Conservation (phyloP, 2,797 vertebrate species). For the Silurus lanzhouensis region DNA sequence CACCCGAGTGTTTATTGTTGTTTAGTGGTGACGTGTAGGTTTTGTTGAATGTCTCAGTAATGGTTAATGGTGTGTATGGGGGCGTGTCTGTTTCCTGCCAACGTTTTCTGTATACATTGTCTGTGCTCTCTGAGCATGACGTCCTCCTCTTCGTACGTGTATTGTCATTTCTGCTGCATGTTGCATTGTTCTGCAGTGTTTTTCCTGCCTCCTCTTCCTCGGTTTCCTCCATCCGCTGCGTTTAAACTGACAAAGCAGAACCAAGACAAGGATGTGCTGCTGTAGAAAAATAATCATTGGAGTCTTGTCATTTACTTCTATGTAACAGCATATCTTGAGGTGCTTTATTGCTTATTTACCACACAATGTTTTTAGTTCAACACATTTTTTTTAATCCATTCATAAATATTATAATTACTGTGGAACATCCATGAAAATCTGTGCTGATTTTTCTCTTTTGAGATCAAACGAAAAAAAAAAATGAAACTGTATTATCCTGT, state of each 20-base stretch:
- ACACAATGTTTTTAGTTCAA: neutral
- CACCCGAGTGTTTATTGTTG: neutral
- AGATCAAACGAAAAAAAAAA: neutral
- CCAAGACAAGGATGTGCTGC: neutral
- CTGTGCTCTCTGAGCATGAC: neutral
- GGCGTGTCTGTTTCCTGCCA: neutral
- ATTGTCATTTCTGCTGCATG: conserved; percentile 28
- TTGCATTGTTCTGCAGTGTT: conserved; percentile 57
- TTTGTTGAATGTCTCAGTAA: neutral
- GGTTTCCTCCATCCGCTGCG: conserved; percentile 34
- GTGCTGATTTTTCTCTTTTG: neutral
- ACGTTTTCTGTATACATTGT: neutral
- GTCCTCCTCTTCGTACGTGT: neutral
- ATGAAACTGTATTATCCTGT: neutral
- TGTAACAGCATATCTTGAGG: neutral
- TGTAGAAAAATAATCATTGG: neutral
- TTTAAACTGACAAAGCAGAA: neutral
- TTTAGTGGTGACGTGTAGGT: conserved; percentile 32
- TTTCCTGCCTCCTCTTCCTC: conserved; percentile 37
- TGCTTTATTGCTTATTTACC: neutral
- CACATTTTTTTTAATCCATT: neutral
- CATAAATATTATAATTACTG: too few species aligned
- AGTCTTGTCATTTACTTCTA: neutral
- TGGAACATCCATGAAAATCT: neutral
- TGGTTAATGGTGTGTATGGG: neutral